phyloP scores from a whole-genome alignment of 2,888 invertebrate genomes.

The Metacarcinus magister region DNA sequence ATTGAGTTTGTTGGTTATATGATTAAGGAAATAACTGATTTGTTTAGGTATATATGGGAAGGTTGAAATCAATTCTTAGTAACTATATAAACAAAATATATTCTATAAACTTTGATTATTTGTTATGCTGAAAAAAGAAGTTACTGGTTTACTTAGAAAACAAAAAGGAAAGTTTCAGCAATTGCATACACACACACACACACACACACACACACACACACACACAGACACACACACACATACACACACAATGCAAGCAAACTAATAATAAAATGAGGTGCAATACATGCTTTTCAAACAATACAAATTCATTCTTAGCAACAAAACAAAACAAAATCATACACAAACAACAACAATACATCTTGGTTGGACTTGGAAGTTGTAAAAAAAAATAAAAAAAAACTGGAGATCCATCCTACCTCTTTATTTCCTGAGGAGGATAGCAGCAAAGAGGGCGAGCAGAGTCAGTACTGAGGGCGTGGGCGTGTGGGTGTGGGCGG shows the following conservation, averaged over 20 bases:
- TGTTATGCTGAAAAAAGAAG: background rate
- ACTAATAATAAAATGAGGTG: background rate
- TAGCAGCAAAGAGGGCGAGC: slow-evolving; percentile 76
- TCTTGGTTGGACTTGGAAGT: slow-evolving; percentile 8
- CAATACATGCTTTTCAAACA: background rate
- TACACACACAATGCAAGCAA: slow-evolving; percentile 47
- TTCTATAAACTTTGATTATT: too few relatives aligned
- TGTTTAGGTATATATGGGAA: too few relatives aligned
- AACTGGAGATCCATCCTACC: slow-evolving; percentile 62
- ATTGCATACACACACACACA: slow-evolving; percentile 4
- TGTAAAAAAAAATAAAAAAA: background rate
- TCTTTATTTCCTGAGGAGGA: slow-evolving; percentile 76
- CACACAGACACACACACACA: slow-evolving; percentile 27
- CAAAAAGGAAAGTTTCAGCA: background rate
- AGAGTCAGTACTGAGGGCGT: slow-evolving; percentile 69
- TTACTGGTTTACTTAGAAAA: background rate
- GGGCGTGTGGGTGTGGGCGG: slow-evolving; percentile 71
- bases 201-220: slow-evolving; percentile 56
- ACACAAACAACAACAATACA: slow-evolving; percentile 31
- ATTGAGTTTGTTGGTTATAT: too few relatives aligned
- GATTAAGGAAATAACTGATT: background rate
- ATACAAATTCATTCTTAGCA: background rate
- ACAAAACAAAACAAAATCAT: background rate
- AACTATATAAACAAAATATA: too few relatives aligned
- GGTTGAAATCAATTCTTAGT: too few relatives aligned